A percentile compares a stretch with the other conserved stretches of the same genome.
These are phyloP conservation scores for Danionella cerebrum DNA, from an alignment of 2,113 vertebrate genomes.

Conservation along the genomic window DNA sequence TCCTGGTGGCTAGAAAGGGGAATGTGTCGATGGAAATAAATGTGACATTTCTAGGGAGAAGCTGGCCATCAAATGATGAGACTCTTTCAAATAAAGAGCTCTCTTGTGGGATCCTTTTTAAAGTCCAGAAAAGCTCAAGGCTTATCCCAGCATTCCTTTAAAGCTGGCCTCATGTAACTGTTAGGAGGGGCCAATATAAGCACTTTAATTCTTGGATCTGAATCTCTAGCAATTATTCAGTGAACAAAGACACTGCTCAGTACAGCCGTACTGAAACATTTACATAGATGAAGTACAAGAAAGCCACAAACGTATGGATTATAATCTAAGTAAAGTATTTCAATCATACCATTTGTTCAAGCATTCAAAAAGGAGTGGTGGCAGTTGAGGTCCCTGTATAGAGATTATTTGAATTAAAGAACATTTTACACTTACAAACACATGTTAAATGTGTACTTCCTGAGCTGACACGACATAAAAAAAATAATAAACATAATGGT, in stretches of 20 bases:
- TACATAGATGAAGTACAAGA: not conserved
- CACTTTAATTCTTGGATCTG: slow-evolving; percentile 23
- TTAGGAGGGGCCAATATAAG: slow-evolving; percentile 12
- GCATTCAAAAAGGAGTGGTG: no score
- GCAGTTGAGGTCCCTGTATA: no score
- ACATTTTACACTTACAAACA: no score
- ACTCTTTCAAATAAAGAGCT: slow-evolving; percentile 21
- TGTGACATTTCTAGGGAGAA: slow-evolving; percentile 19
- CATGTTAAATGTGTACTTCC: no score
- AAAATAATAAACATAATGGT: no score
- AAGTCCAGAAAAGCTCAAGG: not conserved
- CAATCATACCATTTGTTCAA: no score
- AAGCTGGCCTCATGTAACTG: slow-evolving; percentile 8
- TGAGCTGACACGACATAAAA: no score
- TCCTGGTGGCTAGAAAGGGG: not conserved
- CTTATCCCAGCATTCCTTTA: slow-evolving; percentile 29
- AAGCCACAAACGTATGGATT: no score
- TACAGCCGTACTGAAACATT: not conserved
- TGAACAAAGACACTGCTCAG: slow-evolving; percentile 6
- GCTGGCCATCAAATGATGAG: not conserved
- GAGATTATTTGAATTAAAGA: no score
- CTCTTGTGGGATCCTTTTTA: slow-evolving; percentile 16
- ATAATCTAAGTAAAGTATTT: no score
- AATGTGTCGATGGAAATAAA: slow-evolving; percentile 28
- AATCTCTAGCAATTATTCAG: slow-evolving; percentile 10